Percentiles rank a stretch among this genome's conserved stretches.
phyloP scores from a whole-genome alignment of 1,140 invertebrate species.

The Scylla paramamosain region DNA sequence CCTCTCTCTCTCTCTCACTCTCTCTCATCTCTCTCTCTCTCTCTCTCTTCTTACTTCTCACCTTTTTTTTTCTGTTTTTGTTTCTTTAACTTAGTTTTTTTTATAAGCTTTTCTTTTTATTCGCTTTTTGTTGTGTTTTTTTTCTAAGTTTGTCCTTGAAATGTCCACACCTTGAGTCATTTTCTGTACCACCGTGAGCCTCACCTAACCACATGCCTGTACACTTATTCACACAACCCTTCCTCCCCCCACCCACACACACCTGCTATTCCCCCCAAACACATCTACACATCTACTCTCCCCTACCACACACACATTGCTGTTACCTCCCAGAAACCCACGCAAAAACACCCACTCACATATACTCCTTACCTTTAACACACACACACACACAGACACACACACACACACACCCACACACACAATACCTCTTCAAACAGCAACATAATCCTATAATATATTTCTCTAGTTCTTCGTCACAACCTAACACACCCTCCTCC shows the following conservation, averaged over 20 bases:
- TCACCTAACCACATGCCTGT: background rate
- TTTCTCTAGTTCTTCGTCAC: background rate
- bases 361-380: background rate
- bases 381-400: background rate
- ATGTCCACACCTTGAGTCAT: background rate
- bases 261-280: background rate
- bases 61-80: background rate
- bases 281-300: background rate
- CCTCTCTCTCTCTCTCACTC: background rate
- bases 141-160: background rate
- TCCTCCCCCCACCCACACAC: background rate
- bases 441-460: background rate
- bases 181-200: background rate
- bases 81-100: background rate
- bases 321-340: background rate
- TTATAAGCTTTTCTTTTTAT: background rate
- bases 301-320: background rate
- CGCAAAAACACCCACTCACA: background rate
- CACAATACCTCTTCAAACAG: background rate
- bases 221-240: background rate
- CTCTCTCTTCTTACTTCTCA: background rate
- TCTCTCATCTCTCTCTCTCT: slow-evolving; percentile 6
- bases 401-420: background rate
- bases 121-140: background rate
- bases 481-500: background rate